A percentile compares a stretch with the other conserved stretches of the same genome.
These are phyloP conservation scores for Nixonia krombeini DNA, from an alignment of 1,140 invertebrate genomes.

Conservation along the genomic window DNA sequence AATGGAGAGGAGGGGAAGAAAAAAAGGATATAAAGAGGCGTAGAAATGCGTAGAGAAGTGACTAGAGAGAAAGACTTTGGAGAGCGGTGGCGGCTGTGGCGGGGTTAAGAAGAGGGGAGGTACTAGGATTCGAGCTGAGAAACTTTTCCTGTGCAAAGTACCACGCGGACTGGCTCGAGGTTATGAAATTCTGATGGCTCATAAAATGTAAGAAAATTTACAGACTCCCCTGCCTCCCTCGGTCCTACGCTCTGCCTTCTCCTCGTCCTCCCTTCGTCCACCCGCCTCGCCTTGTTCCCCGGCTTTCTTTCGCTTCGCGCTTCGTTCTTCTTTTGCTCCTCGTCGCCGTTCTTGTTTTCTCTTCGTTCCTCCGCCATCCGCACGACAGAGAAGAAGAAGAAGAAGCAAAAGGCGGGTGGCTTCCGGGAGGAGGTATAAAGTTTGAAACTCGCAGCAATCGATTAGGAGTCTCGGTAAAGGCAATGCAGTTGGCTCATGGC, in stretches of 20 bases:
- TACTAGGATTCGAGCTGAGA: slow-evolving; percentile 52
- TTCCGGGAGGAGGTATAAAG: slow-evolving; percentile 57
- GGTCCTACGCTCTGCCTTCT: slow-evolving; percentile 28
- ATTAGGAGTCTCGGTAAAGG: slow-evolving; percentile 63
- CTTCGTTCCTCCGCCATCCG: slow-evolving; percentile 18
- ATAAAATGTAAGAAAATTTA: slow-evolving; percentile 74
- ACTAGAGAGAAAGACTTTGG: slow-evolving; percentile 34
- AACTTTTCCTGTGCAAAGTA: slow-evolving; percentile 72
- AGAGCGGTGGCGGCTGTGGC: slow-evolving; percentile 25
- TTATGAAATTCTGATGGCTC: slow-evolving; percentile 74
- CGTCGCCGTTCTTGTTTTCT: slow-evolving; percentile 26
- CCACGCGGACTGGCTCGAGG: slow-evolving; percentile 72
- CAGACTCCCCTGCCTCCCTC: slow-evolving; percentile 62
- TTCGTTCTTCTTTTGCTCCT: slow-evolving; percentile 24
- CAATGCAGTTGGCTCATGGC: slow-evolving; percentile 52
- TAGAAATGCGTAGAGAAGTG: slow-evolving; percentile 45
- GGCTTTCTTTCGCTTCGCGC: slow-evolving; percentile 17
- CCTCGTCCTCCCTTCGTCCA: slow-evolving; percentile 24
- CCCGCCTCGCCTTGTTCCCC: slow-evolving; percentile 22
- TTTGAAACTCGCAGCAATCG: slow-evolving; percentile 70
- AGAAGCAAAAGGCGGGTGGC: slow-evolving; percentile 47
- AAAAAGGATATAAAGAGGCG: slow-evolving; percentile 47
- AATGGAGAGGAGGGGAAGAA: background rate
- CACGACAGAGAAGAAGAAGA: slow-evolving; percentile 35
- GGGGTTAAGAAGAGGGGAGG: slow-evolving; percentile 32